phyloP scores from a whole-genome alignment of 2,113 vertebrate species.

The Cheirogaleus medius region DNA sequence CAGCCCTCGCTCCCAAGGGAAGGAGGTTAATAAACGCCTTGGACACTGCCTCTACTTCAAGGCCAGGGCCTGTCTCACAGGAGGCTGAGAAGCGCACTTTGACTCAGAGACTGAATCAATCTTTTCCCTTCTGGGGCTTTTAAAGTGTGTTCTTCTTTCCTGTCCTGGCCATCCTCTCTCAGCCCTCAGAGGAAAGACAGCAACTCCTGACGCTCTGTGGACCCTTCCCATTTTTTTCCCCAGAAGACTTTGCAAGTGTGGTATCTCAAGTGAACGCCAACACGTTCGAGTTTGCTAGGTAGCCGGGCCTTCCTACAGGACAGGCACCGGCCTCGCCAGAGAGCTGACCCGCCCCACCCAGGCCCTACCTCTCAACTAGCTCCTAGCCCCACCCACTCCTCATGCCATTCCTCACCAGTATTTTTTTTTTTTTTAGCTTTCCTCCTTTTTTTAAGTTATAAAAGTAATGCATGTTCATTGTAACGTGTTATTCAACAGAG shows the following conservation, averaged over 20 bases:
- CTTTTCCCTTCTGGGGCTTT: background rate
- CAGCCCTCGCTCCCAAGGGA: background rate
- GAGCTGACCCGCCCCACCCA: too few relatives aligned
- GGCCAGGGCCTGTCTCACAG: background rate
- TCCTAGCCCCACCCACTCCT: background rate
- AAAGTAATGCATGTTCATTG: background rate
- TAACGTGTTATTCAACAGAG: background rate
- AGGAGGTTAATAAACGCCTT: background rate
- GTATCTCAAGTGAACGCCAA: background rate
- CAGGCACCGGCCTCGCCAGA: accelerated
- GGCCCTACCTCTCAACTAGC: accelerated
- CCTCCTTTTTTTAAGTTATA: background rate
- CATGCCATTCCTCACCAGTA: accelerated
- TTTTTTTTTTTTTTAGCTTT: too few relatives aligned
- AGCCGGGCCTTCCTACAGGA: accelerated
- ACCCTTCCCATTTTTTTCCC: background rate
- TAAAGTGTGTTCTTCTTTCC: background rate
- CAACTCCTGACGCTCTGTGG: background rate
- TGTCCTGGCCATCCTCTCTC: too few relatives aligned
- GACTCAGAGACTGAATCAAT: background rate
- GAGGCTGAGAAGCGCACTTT: accelerated
- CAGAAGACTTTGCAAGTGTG: background rate
- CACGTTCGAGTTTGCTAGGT: background rate
- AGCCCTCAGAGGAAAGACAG: background rate
- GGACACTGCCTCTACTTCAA: background rate